These are phyloP conservation scores for Melanerpes formicivorus DNA, from an alignment of 2,113 vertebrate species.

Conservation along the genomic window DNA sequence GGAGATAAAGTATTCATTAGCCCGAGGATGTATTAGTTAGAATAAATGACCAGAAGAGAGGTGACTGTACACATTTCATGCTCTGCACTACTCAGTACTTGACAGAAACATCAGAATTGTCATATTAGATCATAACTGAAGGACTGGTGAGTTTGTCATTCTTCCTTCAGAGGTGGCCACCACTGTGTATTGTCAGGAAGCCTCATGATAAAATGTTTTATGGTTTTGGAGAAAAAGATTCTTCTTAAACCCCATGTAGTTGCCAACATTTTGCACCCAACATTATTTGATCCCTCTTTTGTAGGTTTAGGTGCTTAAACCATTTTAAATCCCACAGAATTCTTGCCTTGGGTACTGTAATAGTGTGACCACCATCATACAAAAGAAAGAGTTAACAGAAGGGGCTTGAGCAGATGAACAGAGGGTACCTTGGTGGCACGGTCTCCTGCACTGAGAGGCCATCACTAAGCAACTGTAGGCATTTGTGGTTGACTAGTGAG, in stretches of 20 bases:
- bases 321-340: neutral
- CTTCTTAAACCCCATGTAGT: neutral
- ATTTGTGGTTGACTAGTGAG: neutral
- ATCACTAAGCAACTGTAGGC: neutral
- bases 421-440: neutral
- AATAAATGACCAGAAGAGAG: neutral
- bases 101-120: neutral
- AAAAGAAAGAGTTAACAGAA: neutral
- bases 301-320: neutral
- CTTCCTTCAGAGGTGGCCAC: neutral
- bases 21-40: neutral
- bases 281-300: neutral
- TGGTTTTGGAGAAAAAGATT: neutral
- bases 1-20: constrained; percentile 20
- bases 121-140: neutral
- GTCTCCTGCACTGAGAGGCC: neutral
- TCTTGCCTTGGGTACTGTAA: rapidly evolving
- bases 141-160: neutral
- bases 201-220: neutral
- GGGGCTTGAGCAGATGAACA: neutral
- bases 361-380: rapidly evolving
- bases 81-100: neutral
- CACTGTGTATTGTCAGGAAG: neutral
- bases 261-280: neutral
- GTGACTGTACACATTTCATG: neutral